phyloP scores from a whole-genome alignment of 2,113 vertebrate species.

The Rallus limicola region DNA sequence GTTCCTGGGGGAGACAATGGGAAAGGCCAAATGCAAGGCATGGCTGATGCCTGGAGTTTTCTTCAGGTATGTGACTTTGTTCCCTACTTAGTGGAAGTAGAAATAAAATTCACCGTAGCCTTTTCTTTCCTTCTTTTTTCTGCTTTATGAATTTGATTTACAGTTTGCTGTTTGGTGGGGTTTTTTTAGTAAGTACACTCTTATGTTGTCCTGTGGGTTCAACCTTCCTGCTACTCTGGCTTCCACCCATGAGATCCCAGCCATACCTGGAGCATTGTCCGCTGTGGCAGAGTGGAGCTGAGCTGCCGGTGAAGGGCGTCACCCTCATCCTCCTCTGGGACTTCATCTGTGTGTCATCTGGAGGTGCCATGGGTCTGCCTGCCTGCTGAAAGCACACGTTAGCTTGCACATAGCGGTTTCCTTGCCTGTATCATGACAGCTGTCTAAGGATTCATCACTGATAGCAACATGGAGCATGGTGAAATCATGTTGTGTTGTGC shows the following conservation, averaged over 20 bases:
- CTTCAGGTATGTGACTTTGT: not conserved
- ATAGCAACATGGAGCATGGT: not conserved
- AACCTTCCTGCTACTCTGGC: not conserved
- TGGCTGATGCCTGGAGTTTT: not conserved
- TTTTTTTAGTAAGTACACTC: not conserved
- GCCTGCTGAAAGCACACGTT: accelerated
- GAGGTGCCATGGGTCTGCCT: not conserved
- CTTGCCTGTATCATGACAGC: not conserved
- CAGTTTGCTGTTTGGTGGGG: not conserved
- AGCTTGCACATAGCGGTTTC: not conserved
- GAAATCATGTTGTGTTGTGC: not conserved
- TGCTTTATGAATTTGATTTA: not conserved
- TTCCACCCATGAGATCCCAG: not conserved
- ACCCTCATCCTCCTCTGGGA: not conserved
- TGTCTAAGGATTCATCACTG: not conserved
- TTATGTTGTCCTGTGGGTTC: not conserved
- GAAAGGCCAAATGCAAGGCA: not conserved
- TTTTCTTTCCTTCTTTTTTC: not conserved
- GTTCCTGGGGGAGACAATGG: not conserved
- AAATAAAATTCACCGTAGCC: not conserved
- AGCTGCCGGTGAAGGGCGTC: not conserved
- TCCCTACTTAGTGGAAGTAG: not conserved
- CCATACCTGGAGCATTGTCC: not conserved
- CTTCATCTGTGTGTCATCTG: too few relatives aligned
- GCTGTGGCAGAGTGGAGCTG: accelerated